Base-by-base conservation (phyloP, 2,797 vertebrate species). In the Nannoperca obscura region DNA sequence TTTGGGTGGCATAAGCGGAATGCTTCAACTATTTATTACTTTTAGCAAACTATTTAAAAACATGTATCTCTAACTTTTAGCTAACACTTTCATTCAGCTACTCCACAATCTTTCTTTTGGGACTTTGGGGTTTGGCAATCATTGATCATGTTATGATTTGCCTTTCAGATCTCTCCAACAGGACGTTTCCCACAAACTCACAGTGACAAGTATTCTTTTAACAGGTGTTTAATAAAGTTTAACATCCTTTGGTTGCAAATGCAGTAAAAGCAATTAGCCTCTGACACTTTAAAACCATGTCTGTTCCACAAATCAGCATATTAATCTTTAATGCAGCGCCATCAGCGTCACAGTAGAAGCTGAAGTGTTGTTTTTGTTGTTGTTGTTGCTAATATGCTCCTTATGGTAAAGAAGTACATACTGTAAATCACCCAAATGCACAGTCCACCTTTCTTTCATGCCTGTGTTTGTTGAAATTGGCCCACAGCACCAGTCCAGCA, bases 391-490 rank as follows among this genome's bases (percentile, higher is more conserved):
- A 83, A 88, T 73, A 73, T 15, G 15, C 57, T 81, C 71, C 81
- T 83, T 40, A 78, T 82, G 65, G 67, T 72, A 69, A 84, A 78
- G 57, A 81, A 65, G 49, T 57, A 27, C 72, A 71, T 65, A 71
- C 74, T 59, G 58, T 83, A 81, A 86, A 89, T 83, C 85, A 73
- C 27, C 57, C 71, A 32, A 13, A 71, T 61, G 52, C n/a, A 62
- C 32, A 64, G 53, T 78, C 63, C 74, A 58, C 81, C 71, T 67
- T 80, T 62, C 66, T 76, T 68, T 86, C 70, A 79, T 80, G 82
- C 74, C 64, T 52, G 42, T 59, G 67, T 89, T 81, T 85, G 86
- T 85, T 87, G 81, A 86, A 82, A 72, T 77, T 87, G 86, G 88
- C 87, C 61, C 1, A 22, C 69, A 65, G 69, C 82, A 58, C 15